Conservation (phyloP, 1,140 invertebrate genomes). For the Hylyphantes graminicola region DNA sequence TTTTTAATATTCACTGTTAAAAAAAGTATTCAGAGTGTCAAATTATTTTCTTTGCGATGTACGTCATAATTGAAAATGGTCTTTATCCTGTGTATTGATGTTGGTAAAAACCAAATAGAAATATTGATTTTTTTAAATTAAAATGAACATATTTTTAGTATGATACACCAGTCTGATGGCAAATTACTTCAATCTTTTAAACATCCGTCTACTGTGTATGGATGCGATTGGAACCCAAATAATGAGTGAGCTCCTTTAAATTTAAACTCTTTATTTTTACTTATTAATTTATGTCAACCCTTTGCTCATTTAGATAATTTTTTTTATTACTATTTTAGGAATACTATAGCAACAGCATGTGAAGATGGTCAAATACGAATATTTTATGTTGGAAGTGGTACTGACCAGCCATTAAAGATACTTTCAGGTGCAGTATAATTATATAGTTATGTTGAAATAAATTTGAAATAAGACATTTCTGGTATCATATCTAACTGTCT, state of each 20-base stretch:
- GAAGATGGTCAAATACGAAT: constrained; percentile 69
- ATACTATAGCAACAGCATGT: constrained; percentile 71
- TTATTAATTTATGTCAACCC: neutral
- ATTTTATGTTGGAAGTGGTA: constrained; percentile 66
- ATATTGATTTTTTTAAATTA: neutral
- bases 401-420: constrained; percentile 66
- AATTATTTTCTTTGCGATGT: too few species aligned
- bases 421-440: constrained; percentile 64
- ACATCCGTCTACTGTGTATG: constrained; percentile 69
- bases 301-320: neutral
- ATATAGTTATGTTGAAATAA: too few species aligned
- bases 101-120: too few species aligned
- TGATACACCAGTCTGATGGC: constrained; percentile 69
- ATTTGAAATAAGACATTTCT: too few species aligned
- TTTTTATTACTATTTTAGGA: constrained; percentile 63
- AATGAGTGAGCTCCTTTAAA: constrained; percentile 65
- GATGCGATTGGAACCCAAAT: constrained; percentile 70
- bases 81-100: too few species aligned
- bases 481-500: too few species aligned
- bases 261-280: neutral
- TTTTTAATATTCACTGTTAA: too few species aligned
- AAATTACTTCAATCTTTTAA: constrained; percentile 67
- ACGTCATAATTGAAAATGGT: too few species aligned
- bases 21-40: too few species aligned
- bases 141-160: constrained; percentile 62